phyloP scores from a whole-genome alignment of 2,797 vertebrate species.

The Peromyscus melanophrys region DNA sequence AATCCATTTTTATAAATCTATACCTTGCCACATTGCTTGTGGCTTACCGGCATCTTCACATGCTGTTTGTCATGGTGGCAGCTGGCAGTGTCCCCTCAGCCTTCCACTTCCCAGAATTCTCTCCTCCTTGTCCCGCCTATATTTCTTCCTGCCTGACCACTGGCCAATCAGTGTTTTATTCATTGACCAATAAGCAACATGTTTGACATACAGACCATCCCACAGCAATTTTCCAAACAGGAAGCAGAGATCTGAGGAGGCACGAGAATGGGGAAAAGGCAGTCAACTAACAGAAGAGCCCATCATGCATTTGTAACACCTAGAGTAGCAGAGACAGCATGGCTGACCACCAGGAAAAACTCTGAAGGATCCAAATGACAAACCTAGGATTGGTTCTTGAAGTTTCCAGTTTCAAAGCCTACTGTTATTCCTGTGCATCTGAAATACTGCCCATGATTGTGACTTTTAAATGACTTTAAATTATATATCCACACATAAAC shows the following conservation, averaged over 20 bases:
- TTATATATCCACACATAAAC: not conserved
- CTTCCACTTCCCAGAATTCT: no score
- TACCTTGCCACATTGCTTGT: no score
- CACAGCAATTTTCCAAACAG: not conserved
- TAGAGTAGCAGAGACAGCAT: not conserved
- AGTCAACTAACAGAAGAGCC: not conserved
- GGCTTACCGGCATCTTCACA: no score
- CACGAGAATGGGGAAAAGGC: not conserved
- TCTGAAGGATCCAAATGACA: not conserved
- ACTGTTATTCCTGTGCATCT: not conserved
- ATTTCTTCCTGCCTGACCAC: no score
- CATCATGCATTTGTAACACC: not conserved
- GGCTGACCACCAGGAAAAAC: not conserved
- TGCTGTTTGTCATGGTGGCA: no score
- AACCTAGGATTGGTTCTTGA: not conserved
- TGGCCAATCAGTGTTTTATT: no score
- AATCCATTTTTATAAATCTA: no score
- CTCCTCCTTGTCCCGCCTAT: no score
- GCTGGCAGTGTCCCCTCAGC: no score
- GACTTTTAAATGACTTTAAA: slow-evolving; percentile 25
- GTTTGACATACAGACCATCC: no score
- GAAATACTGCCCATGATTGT: slow-evolving; percentile 17
- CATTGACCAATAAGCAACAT: no score
- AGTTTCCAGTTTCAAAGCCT: not conserved
- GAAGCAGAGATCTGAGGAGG: not conserved